Evolutionary conservation across 2,797 vertebrate genomes (phyloP), one percentile per base, ranked within the genome.

Genomic region (Typhlichthys subterraneus): DNA sequence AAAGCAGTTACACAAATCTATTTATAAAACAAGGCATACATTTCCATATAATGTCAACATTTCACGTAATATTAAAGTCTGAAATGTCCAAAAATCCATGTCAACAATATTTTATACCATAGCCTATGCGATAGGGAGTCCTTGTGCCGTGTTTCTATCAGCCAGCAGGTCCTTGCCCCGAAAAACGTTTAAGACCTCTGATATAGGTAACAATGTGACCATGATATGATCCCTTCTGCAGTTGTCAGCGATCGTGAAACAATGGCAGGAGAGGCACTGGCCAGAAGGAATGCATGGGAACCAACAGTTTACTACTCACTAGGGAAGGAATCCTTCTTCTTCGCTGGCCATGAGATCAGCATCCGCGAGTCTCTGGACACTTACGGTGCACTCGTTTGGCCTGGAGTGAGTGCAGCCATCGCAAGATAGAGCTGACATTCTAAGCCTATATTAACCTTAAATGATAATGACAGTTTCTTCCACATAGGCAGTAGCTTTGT

Each of bases 321-420:
- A 23, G 92, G 91, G 8, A 94, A 92, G 59, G 97, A 98, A 78
- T 87, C 84, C 5, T 96, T 97, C 31, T 57, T 12, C 0, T 96
- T 95, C 0, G 93, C 50, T 6, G 95, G 96, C 58, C 90, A 94
- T 51, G 88, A 92, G 72, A 96, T 99, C 7, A 79, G 86, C 82
- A 94, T 98, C 74, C 93, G 93, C 1, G 95, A 98, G 75, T 96
- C 96, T 0, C 90, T 95, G 49, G 97, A 98, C 62, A 90, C 89
- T 12, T 96, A 88, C 0, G 97, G 95, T 31, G 94, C 95, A 0
- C 88, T 97, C 78, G 93, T 95, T 69, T 98, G 97, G 96, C 97
- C 96, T 0, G 96, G 91, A 88, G 96, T 98, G 86, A 76, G 93
- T 19, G 9, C 17, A 12, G 15, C 6, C 1, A 2, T 4, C 0